Evolutionary conservation across 2,113 vertebrate species (phyloP).

Genomic region (Morone saxatilis): DNA sequence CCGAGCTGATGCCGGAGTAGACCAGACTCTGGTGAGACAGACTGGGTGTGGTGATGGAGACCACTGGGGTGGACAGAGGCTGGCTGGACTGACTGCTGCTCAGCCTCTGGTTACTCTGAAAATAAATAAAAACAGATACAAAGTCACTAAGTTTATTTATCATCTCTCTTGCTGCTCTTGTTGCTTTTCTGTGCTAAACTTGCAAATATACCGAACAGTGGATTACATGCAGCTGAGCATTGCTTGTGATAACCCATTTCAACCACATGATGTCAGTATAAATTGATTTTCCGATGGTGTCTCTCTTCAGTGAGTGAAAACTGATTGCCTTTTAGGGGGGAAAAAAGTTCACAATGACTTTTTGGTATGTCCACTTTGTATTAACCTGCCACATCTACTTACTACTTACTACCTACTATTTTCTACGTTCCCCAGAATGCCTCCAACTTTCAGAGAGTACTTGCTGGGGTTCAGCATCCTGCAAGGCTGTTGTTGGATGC

Average conservation of each 20-base stretch:
- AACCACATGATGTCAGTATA: slow-evolving; percentile 68
- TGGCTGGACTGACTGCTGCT: slow-evolving; percentile 90
- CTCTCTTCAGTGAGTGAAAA: too few species aligned
- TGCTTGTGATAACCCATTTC: slow-evolving; percentile 11
- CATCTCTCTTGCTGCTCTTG: not conserved
- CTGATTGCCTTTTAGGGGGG: not conserved
- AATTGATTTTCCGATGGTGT: not conserved
- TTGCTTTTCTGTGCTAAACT: not conserved
- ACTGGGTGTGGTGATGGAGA: slow-evolving; percentile 94
- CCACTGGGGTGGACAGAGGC: slow-evolving; percentile 92
- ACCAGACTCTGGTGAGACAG: slow-evolving; percentile 90
- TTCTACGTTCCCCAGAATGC: slow-evolving; percentile 12
- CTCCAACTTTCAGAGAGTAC: not conserved
- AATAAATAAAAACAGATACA: not conserved
- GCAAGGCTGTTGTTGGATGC: not conserved
- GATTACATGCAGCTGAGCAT: not conserved
- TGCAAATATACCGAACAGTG: accelerated
- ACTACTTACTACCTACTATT: not conserved
- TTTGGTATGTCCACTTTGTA: not conserved
- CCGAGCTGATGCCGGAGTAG: slow-evolving; percentile 91
- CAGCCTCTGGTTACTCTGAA: slow-evolving; percentile 90
- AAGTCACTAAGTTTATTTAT: not conserved
- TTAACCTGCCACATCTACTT: not conserved
- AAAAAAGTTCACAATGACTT: not conserved
- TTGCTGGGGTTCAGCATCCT: not conserved